Base-by-base conservation (phyloP, 2,113 vertebrate genomes). In the Austrofundulus limnaeus region DNA sequence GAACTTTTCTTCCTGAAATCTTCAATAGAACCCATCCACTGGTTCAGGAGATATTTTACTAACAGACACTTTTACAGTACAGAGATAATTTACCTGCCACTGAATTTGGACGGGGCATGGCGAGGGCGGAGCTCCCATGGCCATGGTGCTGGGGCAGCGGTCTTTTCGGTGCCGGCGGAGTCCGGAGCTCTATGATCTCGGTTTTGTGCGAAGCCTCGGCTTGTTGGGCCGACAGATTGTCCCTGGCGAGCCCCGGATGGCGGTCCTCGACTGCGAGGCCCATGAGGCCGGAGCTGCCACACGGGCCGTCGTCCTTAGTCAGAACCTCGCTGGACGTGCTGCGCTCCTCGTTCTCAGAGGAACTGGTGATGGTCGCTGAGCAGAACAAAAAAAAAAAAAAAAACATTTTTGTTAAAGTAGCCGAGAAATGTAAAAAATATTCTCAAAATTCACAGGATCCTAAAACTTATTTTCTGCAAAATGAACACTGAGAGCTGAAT, bases 301-400 rank as follows among this genome's bases (percentile, higher is more conserved):
- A 89, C 19, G 92, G 77, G 81, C 91, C 89, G 52, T 94, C 92
- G 49, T 98, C 96, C 87, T 94, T 96, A 58, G 82, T 94, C 93
- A 94, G 94, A 56, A 96, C 94, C 83, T 98, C 89, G 86, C 94
- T 96, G 80, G 94, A 96, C 66, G 93, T 90, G 70, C 95, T 95
- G 57, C 95, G 96, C 80, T 98, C 97, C 84, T 98, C 97, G 53
- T 98, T 98, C 92, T 99, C 97, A 66, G 96, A 98, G 21, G 97
- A 98, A 80, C 96, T 98, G 57, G 96, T 98, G 90, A 94, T 94
- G 37, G 96, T 97, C 68, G 97, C 97, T 99, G 88, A 84, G 82
- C 72, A 59, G 10, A 10, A 28, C 15, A 59, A 55, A 61, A 12
- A 28, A 61, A 12, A 34, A 77, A 77, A 77, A 17, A 55, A n/a